phyloP scores from a whole-genome alignment of 2,113 vertebrate species.

The Cyphomyrus discorhynchus region DNA sequence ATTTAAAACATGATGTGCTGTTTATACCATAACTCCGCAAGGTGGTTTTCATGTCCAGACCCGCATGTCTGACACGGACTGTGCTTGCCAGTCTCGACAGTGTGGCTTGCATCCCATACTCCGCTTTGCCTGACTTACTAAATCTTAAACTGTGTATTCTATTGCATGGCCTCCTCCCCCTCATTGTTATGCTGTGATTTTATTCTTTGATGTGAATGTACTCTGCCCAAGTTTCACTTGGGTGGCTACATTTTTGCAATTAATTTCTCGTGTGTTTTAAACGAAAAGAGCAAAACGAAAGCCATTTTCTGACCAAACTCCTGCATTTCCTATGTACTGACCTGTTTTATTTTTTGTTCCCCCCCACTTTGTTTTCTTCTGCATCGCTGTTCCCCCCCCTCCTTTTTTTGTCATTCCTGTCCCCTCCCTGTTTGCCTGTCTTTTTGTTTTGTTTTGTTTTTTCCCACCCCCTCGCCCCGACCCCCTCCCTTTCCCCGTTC shows the following conservation, averaged over 20 bases:
- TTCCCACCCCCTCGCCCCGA: background rate
- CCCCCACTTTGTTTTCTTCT: constrained; percentile 73
- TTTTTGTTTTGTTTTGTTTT: constrained; percentile 44
- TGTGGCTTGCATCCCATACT: constrained; percentile 75
- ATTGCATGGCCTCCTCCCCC: constrained; percentile 17
- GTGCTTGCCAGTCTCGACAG: constrained; percentile 54
- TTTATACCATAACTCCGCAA: constrained; percentile 47
- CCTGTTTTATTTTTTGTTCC: constrained; percentile 84
- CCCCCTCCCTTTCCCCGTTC: constrained; percentile 57
- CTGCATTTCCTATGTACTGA: constrained; percentile 94
- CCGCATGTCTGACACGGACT: constrained; percentile 65
- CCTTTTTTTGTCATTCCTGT: constrained; percentile 59
- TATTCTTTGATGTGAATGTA: constrained; percentile 78
- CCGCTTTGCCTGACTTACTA: constrained; percentile 71
- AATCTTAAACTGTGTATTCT: constrained; percentile 57
- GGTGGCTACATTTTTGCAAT: constrained; percentile 82
- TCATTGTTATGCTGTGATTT: constrained; percentile 58
- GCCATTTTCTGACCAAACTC: constrained; percentile 92
- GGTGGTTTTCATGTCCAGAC: constrained; percentile 60
- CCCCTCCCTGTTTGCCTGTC: constrained; percentile 59
- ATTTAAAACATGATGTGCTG: constrained; percentile 40
- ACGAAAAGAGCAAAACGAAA: constrained; percentile 68
- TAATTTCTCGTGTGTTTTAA: constrained; percentile 70
- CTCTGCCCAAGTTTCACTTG: constrained; percentile 82
- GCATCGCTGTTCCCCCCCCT: constrained; percentile 67